Evolutionary conservation across 1,140 invertebrate species (phyloP), one percentile per base, ranked within the genome.

Genomic region (Drosophila teissieri): DNA sequence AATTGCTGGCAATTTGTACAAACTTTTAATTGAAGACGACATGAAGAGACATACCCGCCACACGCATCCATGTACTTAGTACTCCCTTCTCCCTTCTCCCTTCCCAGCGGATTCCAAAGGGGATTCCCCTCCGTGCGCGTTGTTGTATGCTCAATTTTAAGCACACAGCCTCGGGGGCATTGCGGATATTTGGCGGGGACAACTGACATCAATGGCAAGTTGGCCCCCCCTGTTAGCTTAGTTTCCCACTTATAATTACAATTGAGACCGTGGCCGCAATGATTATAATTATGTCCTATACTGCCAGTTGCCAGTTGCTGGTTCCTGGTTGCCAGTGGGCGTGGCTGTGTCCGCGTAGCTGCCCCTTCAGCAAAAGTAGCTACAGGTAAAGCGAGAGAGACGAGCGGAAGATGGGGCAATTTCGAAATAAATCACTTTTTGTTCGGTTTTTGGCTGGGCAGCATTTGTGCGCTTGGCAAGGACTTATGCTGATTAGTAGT

Each of bases 271-370:
- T 19, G 45, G 75, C 67, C 67, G 77, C 83, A 83, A 88, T 89
- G 80, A 89, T 89, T 88, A 89, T 89, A 88, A 88, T 89, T 89
- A 84, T 89, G 84, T 89, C 77, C 70, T 78, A 76, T 83, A 89
- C 73, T 70, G 63, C 56, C 37, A 15, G 62, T 37, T 27, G 27
- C 6, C 27, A 27, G 27, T 27, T 6, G 27, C 0, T 7, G 27
- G 27, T 24, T 4, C 2, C 22, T 3, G 2, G 24, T 5, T 24
- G 24, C 24, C 24, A 24, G 8, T 7, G 49, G 65, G 49, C 34
- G 48, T 45, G 39, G 48, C 14, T 4, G 10, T 10, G 27, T 31
- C 27, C 27, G 27, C 7, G 27, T 7, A 8, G 8, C 27, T 14
- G 10, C 10, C 17, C 1, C 7, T 10, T 15, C 10, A 10, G 14